These are phyloP conservation scores for Centruroides vittatus DNA, from an alignment of 1,140 invertebrate genomes.

Conservation along the genomic window DNA sequence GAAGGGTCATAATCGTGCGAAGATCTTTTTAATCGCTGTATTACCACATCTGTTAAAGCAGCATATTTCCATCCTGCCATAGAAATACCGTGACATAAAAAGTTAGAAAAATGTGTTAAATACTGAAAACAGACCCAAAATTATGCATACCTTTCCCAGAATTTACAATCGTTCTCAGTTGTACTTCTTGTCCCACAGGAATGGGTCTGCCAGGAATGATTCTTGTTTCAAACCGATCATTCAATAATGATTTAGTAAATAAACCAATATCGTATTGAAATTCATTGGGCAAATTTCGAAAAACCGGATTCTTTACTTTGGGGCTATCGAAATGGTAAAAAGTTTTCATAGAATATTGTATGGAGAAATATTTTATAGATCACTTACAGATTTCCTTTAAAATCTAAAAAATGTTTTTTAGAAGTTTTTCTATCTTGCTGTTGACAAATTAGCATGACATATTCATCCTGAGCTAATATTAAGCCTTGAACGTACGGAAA, in stretches of 20 bases:
- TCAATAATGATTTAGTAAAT: neutral
- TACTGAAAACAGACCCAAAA: no score
- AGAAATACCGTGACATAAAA: no score
- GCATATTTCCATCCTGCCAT: no score
- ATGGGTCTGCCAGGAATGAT: no score
- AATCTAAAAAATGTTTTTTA: constrained; percentile 35
- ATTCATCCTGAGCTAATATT: constrained; percentile 42
- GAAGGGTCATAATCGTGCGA: no score
- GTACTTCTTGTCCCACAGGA: no score
- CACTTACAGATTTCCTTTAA: constrained; percentile 21
- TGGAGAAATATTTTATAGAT: neutral
- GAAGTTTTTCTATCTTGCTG: constrained; percentile 41
- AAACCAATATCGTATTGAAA: neutral
- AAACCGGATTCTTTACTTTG: neutral
- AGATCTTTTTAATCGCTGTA: no score
- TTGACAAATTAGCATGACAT: constrained; percentile 44
- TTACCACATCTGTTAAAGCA: no score
- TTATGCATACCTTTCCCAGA: no score
- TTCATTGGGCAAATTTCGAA: neutral
- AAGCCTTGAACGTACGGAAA: constrained; percentile 44
- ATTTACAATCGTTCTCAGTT: no score
- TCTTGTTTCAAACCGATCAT: no score
- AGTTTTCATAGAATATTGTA: neutral
- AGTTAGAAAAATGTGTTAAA: no score
- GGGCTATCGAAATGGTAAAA: neutral